phyloP scores from a whole-genome alignment of 2,113 vertebrate species.

The Pseudopodoces humilis region DNA sequence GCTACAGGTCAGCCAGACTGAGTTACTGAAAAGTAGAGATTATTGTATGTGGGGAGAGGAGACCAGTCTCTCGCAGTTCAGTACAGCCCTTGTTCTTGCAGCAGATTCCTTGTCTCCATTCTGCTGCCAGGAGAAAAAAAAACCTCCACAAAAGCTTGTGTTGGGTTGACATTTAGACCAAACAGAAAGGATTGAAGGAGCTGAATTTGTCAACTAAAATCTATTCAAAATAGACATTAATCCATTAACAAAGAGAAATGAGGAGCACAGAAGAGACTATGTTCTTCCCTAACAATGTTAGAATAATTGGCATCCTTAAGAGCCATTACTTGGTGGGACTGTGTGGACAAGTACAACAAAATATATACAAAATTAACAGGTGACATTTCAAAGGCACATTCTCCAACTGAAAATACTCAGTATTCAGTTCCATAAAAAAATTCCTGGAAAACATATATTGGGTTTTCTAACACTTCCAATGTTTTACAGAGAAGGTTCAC shows the following conservation, averaged over 20 bases:
- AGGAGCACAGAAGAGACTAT: not conserved
- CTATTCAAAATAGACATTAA: slow-evolving; percentile 20
- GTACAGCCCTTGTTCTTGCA: not conserved
- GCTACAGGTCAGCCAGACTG: not conserved
- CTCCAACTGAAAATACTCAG: not conserved
- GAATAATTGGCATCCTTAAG: not conserved
- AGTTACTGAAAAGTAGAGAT: not conserved
- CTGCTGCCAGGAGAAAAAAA: not conserved
- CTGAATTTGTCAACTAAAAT: slow-evolving; percentile 24
- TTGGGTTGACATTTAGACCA: slow-evolving; percentile 25
- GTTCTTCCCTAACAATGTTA: not conserved
- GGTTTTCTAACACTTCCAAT: not conserved
- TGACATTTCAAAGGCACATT: not conserved
- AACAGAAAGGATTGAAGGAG: not conserved
- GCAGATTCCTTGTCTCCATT: not conserved
- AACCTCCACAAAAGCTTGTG: not conserved
- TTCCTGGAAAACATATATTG: not conserved
- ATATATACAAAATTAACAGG: not conserved
- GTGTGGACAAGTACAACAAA: not conserved
- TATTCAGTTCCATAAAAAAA: not conserved
- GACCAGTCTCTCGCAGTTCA: not conserved
- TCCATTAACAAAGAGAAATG: not conserved
- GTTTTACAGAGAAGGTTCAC: not conserved
- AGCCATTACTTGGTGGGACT: not conserved
- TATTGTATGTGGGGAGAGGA: not conserved